A percentile compares a stretch with the other conserved stretches of the same genome.
Evolutionary conservation across 35 echinoderm and acorn worm species (phyloP).

Genomic region (Stichopus chloronotus): DNA sequence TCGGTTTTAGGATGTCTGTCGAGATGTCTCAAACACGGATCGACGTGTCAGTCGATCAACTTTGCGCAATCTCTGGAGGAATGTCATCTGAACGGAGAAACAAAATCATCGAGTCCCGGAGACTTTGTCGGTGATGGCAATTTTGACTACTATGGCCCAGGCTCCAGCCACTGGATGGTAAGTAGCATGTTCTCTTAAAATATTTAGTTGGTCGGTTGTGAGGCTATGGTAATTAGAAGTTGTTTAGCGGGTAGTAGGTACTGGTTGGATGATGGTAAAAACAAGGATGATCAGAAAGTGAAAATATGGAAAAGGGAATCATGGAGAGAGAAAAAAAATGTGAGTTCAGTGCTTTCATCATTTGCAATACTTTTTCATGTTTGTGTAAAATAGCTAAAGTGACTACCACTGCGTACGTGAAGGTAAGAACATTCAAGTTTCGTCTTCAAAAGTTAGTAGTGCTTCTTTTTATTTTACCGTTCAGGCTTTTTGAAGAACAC

Average conservation of each 20-base stretch:
- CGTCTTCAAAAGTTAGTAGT: no score
- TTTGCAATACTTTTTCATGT: no score
- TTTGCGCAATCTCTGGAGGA: slow-evolving; percentile 46
- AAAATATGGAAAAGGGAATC: no score
- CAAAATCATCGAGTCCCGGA: slow-evolving; percentile 54
- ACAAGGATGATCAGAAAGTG: background rate
- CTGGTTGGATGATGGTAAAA: background rate
- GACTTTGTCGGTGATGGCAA: slow-evolving; percentile 66
- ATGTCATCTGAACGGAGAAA: slow-evolving; percentile 77
- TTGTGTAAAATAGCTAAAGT: no score
- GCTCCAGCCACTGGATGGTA: slow-evolving; percentile 55
- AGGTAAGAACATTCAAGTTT: no score
- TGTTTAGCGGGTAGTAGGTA: background rate
- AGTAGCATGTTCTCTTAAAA: background rate
- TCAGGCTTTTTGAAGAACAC: no score
- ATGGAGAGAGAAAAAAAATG: no score
- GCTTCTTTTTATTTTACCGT: no score
- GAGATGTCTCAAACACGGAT: slow-evolving; percentile 56
- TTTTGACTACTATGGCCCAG: slow-evolving; percentile 73
- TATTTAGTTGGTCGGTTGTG: background rate
- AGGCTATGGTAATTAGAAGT: background rate
- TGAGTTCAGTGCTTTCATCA: no score
- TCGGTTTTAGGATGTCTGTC: slow-evolving; percentile 62
- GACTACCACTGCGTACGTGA: no score
- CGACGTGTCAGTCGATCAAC: slow-evolving; percentile 67